phyloP scores from a whole-genome alignment of 1,140 invertebrate species.

The Drosophila arawakana region DNA sequence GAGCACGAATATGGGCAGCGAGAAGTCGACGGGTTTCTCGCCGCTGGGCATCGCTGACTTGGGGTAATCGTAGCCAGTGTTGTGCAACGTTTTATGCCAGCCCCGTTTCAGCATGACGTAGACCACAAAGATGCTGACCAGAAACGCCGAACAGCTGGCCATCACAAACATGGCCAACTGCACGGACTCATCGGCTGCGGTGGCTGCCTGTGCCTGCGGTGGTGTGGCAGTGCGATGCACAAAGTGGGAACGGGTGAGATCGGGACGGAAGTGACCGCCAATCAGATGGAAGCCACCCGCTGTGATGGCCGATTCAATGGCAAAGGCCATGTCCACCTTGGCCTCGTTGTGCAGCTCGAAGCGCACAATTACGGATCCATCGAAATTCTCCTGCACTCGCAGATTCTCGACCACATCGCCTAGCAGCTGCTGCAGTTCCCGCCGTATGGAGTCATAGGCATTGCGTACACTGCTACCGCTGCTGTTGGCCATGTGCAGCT shows the following conservation, averaged over 20 bases:
- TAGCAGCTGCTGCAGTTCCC: constrained; percentile 73
- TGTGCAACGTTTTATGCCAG: constrained; percentile 54
- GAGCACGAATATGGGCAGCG: constrained; percentile 81
- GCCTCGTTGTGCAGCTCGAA: constrained; percentile 79
- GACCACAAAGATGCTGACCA: constrained; percentile 82
- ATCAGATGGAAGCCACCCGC: constrained; percentile 64
- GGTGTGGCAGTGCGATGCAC: constrained; percentile 62
- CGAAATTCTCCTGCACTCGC: constrained; percentile 83
- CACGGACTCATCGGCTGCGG: constrained; percentile 70
- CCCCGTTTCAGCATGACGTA: constrained; percentile 82
- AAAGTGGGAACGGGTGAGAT: constrained; percentile 78
- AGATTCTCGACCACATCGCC: constrained; percentile 76
- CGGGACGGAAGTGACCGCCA: constrained; percentile 67
- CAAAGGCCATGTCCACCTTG: constrained; percentile 82
- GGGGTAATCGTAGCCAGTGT: constrained; percentile 50
- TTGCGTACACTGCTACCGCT: constrained; percentile 60
- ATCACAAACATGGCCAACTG: constrained; percentile 81
- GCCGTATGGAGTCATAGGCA: constrained; percentile 72
- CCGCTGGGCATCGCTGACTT: constrained; percentile 14
- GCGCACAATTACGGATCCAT: constrained; percentile 70
- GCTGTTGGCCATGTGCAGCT: constrained; percentile 76
- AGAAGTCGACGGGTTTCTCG: constrained; percentile 73
- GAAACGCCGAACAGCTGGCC: constrained; percentile 81
- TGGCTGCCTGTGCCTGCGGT: constrained; percentile 62
- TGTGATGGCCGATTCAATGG: constrained; percentile 75